Conservation (phyloP, 1,140 invertebrate genomes). For the Portunus trituberculatus region DNA sequence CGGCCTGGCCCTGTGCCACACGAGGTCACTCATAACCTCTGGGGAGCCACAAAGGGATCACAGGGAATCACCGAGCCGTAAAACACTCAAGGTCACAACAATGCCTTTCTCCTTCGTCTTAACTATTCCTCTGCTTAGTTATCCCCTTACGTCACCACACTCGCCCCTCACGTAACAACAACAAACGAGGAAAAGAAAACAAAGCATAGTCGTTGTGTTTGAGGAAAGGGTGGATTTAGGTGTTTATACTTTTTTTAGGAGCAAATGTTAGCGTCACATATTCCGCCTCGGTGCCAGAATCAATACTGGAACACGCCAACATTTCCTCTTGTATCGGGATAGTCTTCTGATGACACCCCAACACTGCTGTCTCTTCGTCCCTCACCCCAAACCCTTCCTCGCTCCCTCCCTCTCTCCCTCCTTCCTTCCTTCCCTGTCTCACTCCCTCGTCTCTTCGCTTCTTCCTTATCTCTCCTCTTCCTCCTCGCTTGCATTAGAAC, state of each 20-base stretch:
- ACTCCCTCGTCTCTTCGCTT: too few species aligned
- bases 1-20: conserved; percentile 8
- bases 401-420: neutral
- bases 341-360: neutral
- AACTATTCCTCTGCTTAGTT: neutral
- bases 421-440: neutral
- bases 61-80: neutral
- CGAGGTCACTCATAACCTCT: neutral
- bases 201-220: too few species aligned
- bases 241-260: too few species aligned
- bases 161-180: too few species aligned
- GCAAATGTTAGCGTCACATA: neutral
- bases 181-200: too few species aligned
- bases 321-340: neutral
- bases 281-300: neutral
- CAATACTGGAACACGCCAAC: neutral
- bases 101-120: neutral
- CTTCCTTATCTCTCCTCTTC: too few species aligned
- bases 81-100: conserved; percentile 20
- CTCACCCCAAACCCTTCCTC: neutral
- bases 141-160: neutral
- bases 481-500: too few species aligned
- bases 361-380: neutral
- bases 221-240: too few species aligned
- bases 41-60: neutral